Conservation (phyloP, 2,888 invertebrate species). For the Xestia ashworthii region DNA sequence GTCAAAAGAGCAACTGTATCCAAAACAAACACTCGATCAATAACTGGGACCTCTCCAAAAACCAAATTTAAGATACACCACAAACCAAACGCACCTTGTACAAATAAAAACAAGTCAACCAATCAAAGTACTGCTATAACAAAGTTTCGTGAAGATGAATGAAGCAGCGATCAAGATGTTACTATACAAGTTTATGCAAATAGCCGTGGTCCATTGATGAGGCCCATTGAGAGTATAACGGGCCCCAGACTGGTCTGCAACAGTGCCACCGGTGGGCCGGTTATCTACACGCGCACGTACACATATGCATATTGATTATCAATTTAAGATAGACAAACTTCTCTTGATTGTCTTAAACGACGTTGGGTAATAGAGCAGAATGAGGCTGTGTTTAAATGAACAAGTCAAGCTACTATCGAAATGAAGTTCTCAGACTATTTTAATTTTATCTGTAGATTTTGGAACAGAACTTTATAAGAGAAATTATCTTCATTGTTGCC, state of each 20-base stretch:
- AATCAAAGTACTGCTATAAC: conserved; percentile 66
- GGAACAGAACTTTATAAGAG: not conserved
- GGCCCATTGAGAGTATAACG: conserved; percentile 79
- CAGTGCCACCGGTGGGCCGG: conserved; percentile 59
- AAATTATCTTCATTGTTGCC: conserved; percentile 2
- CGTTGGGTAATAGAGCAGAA: conserved; percentile 26
- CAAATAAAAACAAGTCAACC: conserved; percentile 51
- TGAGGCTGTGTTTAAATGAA: conserved; percentile 18
- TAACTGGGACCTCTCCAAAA: conserved; percentile 30
- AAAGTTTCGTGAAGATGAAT: conserved; percentile 68
- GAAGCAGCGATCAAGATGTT: conserved; percentile 70
- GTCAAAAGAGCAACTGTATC: conserved; percentile 8
- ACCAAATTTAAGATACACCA: conserved; percentile 32
- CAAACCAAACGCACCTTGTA: conserved; percentile 26
- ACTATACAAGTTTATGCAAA: conserved; percentile 81
- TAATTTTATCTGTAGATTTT: not conserved
- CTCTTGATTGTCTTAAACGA: conserved; percentile 44
- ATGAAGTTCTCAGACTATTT: not conserved
- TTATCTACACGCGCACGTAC: conserved; percentile 44
- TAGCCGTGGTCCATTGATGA: conserved; percentile 78
- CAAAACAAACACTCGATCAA: conserved; percentile 39
- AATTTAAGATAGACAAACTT: conserved; percentile 51
- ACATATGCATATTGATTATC: conserved; percentile 58
- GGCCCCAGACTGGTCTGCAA: conserved; percentile 72
- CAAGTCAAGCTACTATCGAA: conserved; percentile 8